Conservation (phyloP, 2,797 vertebrate genomes). For the Coracias cyanogaster region DNA sequence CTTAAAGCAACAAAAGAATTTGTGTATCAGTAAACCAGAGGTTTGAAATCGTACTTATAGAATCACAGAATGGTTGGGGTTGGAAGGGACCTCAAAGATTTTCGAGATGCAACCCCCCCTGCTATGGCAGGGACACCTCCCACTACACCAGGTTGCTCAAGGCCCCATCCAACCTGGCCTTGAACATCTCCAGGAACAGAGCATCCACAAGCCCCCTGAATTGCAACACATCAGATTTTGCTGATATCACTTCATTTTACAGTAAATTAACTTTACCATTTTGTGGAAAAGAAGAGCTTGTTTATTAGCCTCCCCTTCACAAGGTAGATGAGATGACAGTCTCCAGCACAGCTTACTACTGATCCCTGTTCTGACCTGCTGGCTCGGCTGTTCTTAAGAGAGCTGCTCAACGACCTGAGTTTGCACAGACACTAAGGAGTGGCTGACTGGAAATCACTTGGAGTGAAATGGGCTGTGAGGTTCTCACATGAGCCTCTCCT, state of each 20-base stretch:
- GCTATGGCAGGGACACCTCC: too few relatives aligned
- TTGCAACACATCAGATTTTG: not conserved
- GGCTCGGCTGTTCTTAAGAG: not conserved
- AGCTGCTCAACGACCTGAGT: not conserved
- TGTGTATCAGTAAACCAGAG: not conserved
- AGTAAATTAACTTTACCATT: not conserved
- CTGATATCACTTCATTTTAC: not conserved
- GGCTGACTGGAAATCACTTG: not conserved
- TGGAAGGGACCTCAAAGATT: too few relatives aligned
- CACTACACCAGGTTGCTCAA: too few relatives aligned
- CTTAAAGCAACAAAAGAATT: not conserved
- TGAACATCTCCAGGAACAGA: too few relatives aligned
- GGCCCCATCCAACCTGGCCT: too few relatives aligned
- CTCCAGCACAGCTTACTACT: accelerated
- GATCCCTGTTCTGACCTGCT: accelerated
- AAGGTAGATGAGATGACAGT: not conserved
- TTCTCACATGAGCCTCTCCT: accelerated
- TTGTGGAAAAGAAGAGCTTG: not conserved
- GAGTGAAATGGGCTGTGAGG: not conserved
- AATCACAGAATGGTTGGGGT: too few relatives aligned
- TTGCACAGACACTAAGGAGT: accelerated
- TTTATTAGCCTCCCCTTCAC: not conserved
- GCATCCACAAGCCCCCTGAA: too few relatives aligned
- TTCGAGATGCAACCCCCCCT: too few relatives aligned
- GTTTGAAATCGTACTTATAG: not conserved